Conservation (phyloP, 2,888 invertebrate species). For the Orthosia gracilis region DNA sequence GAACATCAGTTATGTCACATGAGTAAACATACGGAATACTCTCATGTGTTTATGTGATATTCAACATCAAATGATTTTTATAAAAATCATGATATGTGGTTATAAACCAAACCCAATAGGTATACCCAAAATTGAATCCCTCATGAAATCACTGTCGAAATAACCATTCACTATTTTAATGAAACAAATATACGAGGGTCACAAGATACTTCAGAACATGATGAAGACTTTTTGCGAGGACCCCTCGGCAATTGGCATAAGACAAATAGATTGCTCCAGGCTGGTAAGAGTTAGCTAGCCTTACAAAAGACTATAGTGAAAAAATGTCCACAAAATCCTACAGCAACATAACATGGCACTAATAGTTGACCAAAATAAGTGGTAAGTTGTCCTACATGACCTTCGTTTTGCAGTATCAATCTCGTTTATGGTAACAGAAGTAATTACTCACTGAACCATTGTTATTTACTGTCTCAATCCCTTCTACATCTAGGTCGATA, state of each 20-base stretch:
- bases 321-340: no score
- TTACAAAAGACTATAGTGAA: no score
- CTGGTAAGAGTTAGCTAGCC: no score
- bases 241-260: no score
- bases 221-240: no score
- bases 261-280: no score
- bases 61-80: no score
- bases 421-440: not conserved
- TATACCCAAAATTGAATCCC: not conserved
- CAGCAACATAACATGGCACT: not conserved
- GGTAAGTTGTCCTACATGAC: not conserved
- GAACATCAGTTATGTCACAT: not conserved
- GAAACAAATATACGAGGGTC: not conserved
- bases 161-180: not conserved
- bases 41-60: no score
- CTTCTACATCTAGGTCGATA: slow-evolving; percentile 48
- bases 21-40: no score
- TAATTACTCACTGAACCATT: slow-evolving; percentile 37
- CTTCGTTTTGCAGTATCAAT: not conserved
- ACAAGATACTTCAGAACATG: no score
- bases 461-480: slow-evolving; percentile 37
- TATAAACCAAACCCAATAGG: not conserved
- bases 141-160: not conserved
- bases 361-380: not conserved
- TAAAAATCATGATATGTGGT: not conserved